A percentile compares a stretch with the other conserved stretches of the same genome.
These are phyloP conservation scores for Hyperoplus lanceolatus DNA, from an alignment of 2,797 vertebrate genomes.

Conservation along the genomic window DNA sequence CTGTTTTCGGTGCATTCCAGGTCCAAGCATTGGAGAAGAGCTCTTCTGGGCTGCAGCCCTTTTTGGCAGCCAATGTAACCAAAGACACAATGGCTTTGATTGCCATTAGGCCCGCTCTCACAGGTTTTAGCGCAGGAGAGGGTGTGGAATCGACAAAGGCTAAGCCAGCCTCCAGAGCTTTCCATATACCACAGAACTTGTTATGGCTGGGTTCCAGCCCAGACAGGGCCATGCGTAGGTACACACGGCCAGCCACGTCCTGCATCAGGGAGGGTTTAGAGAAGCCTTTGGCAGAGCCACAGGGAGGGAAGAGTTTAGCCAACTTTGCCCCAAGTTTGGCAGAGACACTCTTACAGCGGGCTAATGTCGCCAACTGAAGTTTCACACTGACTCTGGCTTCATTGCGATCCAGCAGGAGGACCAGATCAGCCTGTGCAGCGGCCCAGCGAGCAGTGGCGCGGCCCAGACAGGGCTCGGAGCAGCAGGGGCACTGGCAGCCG, in stretches of 20 bases:
- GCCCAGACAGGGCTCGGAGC: constrained; percentile 86
- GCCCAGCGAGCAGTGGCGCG: constrained; percentile 89
- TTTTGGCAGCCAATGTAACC: constrained; percentile 77
- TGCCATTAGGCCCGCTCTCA: constrained; percentile 85
- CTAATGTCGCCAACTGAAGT: constrained; percentile 79
- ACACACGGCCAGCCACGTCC: constrained; percentile 83
- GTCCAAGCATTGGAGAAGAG: constrained; percentile 85
- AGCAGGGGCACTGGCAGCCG: constrained; percentile 87
- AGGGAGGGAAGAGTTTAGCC: constrained; percentile 50
- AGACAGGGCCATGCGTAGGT: constrained; percentile 83
- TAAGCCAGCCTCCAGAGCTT: constrained; percentile 87
- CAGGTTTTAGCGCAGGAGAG: constrained; percentile 75
- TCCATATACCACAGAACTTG: constrained; percentile 75
- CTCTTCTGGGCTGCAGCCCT: constrained; percentile 69
- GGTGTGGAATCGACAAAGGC: constrained; percentile 78
- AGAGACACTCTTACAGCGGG: constrained; percentile 78
- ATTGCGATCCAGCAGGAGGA: constrained; percentile 65
- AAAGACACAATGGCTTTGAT: constrained; percentile 84
- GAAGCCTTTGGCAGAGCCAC: constrained; percentile 10
- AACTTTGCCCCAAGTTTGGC: constrained; percentile 72
- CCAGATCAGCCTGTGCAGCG: constrained; percentile 80
- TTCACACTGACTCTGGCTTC: constrained; percentile 72
- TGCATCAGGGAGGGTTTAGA: constrained; percentile 78
- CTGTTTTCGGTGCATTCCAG: constrained; percentile 80
- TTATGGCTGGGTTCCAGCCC: constrained; percentile 69